These are phyloP conservation scores for Dryadula phaetusa DNA, from an alignment of 2,888 invertebrate genomes.

Conservation along the genomic window DNA sequence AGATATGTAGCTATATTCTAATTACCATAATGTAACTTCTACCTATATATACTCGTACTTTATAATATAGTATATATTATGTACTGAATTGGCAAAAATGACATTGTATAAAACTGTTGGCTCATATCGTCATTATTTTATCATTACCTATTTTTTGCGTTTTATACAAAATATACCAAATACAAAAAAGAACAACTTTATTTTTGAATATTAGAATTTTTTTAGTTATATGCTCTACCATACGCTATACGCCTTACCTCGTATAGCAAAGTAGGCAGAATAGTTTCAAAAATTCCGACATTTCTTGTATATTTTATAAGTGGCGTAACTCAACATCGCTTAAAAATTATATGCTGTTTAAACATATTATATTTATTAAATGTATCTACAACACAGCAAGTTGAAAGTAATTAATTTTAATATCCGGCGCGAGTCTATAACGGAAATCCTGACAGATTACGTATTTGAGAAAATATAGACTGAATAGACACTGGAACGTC, in stretches of 20 bases:
- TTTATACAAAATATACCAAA: background rate
- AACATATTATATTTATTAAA: background rate
- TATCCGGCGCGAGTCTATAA: background rate
- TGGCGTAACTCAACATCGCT: no score
- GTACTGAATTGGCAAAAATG: background rate
- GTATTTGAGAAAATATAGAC: background rate
- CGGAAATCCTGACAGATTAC: conserved; percentile 5
- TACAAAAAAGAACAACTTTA: no score
- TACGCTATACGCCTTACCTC: no score
- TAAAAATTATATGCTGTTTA: no score
- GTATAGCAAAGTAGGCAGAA: no score
- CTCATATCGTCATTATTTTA: conserved; percentile 7
- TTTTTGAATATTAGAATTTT: no score
- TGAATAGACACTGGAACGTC: background rate
- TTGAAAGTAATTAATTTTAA: conserved; percentile 1
- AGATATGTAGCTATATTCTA: no score
- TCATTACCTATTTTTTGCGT: conserved; percentile 7
- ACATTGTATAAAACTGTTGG: background rate
- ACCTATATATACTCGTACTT: background rate
- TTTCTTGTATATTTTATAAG: no score
- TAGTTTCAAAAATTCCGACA: no score
- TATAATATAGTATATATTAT: no score
- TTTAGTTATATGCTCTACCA: no score
- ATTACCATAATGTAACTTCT: no score
- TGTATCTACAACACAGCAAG: background rate